Base-by-base conservation (phyloP, 2,888 invertebrate genomes). In the Caenorhabditis angaria region DNA sequence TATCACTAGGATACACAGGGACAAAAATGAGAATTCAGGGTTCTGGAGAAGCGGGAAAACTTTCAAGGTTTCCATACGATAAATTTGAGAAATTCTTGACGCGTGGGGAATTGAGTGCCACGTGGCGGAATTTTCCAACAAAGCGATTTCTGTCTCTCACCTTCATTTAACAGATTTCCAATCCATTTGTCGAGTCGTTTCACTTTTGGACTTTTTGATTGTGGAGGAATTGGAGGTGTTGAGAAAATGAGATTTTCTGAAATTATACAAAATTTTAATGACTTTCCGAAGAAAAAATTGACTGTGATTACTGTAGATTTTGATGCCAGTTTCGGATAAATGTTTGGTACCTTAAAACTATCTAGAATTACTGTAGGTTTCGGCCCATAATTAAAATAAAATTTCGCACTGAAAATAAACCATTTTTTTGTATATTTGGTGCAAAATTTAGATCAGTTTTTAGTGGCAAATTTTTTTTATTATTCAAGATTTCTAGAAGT, bases 161-260 rank as follows among this genome's bases (percentile, higher is more conserved):
- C 61, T 59, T 76, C 76, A 55, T 61, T 69, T 28, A 72, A 48
- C 53, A 76, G 55, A 58, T 62, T 64, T 20, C 72, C 71, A 54
- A 76, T 76, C 76, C 76, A 76, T 57, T 76, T 76, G 55, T 76
- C 76, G n/a, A 71, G 63, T 69, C 69, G 66, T 50, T 64, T 69
- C 48, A 76, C 61, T 41, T 60, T 58, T 28, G 68, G 68, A 28
- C 41, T 59, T 50, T 61, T 67, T 18, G 6, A 22, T 20, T 20
- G 10, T 4, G 18, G 29, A 22, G 51, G 48, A 20, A 29, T n/a
- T n/a, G 72, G 68, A 47, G 73, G 73, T 35, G 68, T 72, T 1
- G 73, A 61, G n/a, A n/a, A n/a, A n/a, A n/a, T n/a, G n/a, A n/a
- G n/a, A n/a, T n/a, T n/a, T n/a, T n/a, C n/a, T n/a, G n/a, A n/a